phyloP scores from a whole-genome alignment of 1,140 invertebrate genomes.

The Hyposmocoma kahamanoa region DNA sequence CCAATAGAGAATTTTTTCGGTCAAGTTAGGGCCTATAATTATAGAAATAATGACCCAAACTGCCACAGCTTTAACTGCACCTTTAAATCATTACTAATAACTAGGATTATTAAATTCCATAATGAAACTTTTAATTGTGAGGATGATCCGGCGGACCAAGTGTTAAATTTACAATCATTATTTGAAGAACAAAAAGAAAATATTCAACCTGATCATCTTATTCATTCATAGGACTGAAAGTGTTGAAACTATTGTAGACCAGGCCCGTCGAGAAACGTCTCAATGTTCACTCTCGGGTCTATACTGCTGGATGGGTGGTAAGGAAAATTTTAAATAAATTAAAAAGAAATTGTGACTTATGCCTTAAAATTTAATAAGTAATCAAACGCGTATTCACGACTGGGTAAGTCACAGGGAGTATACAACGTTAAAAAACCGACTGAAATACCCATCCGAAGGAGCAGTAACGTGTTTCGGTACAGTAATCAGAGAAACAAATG shows the following conservation, averaged over 20 bases:
- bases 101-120: conserved; percentile 16
- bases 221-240: neutral
- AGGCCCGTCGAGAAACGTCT: conserved; percentile 14
- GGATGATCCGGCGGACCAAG: conserved; percentile 18
- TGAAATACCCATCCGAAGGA: conserved; percentile 15
- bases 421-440: conserved; percentile 11
- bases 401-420: conserved; percentile 19
- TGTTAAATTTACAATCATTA: conserved; percentile 12
- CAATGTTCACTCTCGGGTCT: conserved; percentile 16
- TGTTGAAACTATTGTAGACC: neutral
- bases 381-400: conserved; percentile 1
- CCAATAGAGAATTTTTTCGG: conserved; percentile 21
- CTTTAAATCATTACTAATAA: conserved; percentile 17
- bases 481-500: conserved; percentile 8
- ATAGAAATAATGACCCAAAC: conserved; percentile 15
- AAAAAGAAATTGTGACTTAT: conserved; percentile 5
- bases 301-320: conserved; percentile 16
- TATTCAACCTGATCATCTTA: neutral
- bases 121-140: conserved; percentile 18
- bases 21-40: conserved; percentile 19
- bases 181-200: conserved; percentile 3
- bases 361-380: conserved; percentile 5
- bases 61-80: conserved; percentile 15
- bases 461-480: conserved; percentile 8
- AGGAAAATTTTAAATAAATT: conserved; percentile 17